Evolutionary conservation across 1,140 invertebrate species (phyloP).

Genomic region (Papilio helenus): DNA sequence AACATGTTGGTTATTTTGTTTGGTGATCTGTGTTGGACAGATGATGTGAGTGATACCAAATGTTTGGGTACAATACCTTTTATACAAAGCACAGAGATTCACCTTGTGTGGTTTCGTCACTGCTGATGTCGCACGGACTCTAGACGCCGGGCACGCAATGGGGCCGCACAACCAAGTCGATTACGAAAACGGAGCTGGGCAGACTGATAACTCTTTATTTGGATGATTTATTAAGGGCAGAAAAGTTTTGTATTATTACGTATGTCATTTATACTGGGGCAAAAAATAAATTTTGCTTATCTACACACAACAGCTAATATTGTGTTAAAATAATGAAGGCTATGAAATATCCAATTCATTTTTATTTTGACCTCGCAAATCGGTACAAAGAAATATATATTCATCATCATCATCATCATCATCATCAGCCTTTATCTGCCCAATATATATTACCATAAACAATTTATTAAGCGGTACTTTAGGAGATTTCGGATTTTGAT

Average conservation of each 20-base stretch:
- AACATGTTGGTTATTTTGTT: conserved; percentile 67
- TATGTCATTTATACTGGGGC: conserved; percentile 29
- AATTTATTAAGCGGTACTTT: too few species aligned
- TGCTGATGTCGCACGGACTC: conserved; percentile 57
- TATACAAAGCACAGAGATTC: conserved; percentile 75
- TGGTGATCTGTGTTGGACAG: conserved; percentile 60
- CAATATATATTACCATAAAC: too few species aligned
- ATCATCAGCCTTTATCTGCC: too few species aligned
- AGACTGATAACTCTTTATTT: conserved; percentile 56
- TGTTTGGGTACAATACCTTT: conserved; percentile 72
- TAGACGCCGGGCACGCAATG: conserved; percentile 72
- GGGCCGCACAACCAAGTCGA: conserved; percentile 59
- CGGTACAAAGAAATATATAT: neutral
- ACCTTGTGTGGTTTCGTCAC: conserved; percentile 78
- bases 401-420: too few species aligned
- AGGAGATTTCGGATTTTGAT: too few species aligned
- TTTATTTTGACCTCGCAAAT: too few species aligned
- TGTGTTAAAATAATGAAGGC: too few species aligned
- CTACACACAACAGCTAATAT: neutral
- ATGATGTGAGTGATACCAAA: conserved; percentile 65
- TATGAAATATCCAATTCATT: too few species aligned
- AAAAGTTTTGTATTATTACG: conserved; percentile 44
- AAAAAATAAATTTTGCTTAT: neutral
- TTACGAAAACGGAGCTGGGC: conserved; percentile 64
- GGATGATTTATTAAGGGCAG: conserved; percentile 33